A percentile compares a stretch with the other conserved stretches of the same genome.
These are phyloP conservation scores for Myiopsitta monachus DNA, from an alignment of 2,113 vertebrate species.

Conservation along the genomic window DNA sequence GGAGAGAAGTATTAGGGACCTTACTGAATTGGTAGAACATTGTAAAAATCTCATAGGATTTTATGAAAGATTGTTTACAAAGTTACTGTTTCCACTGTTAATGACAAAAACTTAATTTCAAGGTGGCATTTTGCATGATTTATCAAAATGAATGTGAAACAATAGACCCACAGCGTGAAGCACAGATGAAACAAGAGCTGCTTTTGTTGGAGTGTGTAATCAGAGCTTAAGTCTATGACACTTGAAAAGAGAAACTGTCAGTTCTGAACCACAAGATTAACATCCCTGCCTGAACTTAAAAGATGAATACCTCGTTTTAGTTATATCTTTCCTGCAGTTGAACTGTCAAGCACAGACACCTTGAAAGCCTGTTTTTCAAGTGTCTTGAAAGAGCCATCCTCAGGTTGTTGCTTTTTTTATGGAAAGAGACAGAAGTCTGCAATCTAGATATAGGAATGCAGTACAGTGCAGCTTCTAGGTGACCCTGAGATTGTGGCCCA, in stretches of 20 bases:
- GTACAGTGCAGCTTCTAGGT: not conserved
- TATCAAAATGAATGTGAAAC: conserved; percentile 30
- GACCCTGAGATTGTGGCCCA: not conserved
- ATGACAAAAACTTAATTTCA: conserved; percentile 16
- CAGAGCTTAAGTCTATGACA: conserved; percentile 58
- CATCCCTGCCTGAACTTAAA: conserved; percentile 41
- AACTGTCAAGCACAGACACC: conserved; percentile 42
- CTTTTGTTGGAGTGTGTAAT: conserved; percentile 56
- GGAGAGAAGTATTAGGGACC: not conserved
- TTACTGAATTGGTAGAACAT: not conserved
- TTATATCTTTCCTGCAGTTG: conserved; percentile 7
- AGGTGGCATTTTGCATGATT: conserved; percentile 7
- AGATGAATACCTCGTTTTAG: conserved; percentile 45
- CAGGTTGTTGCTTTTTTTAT: not conserved
- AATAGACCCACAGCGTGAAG: conserved; percentile 29
- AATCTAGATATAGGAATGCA: not conserved
- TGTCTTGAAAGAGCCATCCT: conserved; percentile 9
- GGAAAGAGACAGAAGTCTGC: conserved; percentile 11
- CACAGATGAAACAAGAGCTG: conserved; percentile 6
- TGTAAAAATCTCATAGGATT: not conserved
- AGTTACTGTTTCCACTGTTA: not conserved
- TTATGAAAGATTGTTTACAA: not conserved
- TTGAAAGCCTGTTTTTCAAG: conserved; percentile 33
- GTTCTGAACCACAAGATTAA: conserved; percentile 44
- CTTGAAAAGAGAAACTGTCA: conserved; percentile 63